Evolutionary conservation across 2,113 vertebrate genomes (phyloP).

Genomic region (Alaudala cheleensis): DNA sequence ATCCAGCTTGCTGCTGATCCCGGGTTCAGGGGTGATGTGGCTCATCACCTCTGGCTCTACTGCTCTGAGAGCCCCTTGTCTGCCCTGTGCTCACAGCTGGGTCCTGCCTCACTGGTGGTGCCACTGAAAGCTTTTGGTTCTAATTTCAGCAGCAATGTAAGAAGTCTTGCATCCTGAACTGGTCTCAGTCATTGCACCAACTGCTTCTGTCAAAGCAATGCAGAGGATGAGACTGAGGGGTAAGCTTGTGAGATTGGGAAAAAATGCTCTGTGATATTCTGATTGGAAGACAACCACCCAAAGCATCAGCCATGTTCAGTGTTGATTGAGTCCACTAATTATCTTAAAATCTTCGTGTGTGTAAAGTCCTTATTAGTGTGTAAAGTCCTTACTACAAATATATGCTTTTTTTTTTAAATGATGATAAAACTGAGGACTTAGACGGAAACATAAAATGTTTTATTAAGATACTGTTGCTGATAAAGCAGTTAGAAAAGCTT

Average conservation of each 20-base stretch:
- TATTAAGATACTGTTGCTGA: not conserved
- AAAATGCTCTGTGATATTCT: not conserved
- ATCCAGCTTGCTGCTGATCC: rapidly evolving
- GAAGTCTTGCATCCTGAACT: not conserved
- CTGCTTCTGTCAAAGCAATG: not conserved
- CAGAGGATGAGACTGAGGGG: not conserved
- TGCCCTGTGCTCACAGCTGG: not conserved
- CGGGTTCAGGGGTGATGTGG: not conserved
- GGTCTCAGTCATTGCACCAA: not conserved
- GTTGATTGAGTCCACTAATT: not conserved
- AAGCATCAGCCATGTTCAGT: not conserved
- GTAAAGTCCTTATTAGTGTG: not conserved
- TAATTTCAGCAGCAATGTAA: not conserved
- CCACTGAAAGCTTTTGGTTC: not conserved
- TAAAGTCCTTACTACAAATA: not conserved
- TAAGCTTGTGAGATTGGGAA: not conserved
- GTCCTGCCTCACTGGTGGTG: not conserved
- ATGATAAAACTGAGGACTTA: not conserved
- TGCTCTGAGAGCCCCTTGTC: not conserved
- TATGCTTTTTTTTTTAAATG: not conserved
- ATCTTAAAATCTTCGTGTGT: not conserved
- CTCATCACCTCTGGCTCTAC: no score
- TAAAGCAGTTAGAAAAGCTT: not conserved
- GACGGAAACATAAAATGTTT: not conserved
- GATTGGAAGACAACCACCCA: not conserved